A percentile compares a stretch with the other conserved stretches of the same genome.
These are phyloP conservation scores for Euleptes europaea DNA, from an alignment of 2,113 vertebrate genomes.

Conservation along the genomic window DNA sequence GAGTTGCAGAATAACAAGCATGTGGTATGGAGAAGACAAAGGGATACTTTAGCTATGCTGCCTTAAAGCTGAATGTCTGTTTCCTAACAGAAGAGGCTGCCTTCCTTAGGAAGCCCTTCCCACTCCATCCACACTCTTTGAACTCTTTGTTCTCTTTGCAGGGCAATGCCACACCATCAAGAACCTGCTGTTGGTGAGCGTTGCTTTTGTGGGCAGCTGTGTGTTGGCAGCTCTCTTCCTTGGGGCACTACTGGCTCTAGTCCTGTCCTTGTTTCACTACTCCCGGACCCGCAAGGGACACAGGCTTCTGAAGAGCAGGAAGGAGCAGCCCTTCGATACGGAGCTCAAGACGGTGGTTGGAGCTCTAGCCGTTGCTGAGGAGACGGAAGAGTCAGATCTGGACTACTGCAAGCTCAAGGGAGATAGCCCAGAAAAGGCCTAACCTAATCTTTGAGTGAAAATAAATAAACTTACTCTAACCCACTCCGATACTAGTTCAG, in stretches of 20 bases:
- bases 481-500: background rate
- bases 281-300: accelerated
- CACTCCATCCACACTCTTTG: too few relatives aligned
- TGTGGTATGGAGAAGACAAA: too few relatives aligned
- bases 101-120: background rate
- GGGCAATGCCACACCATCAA: accelerated
- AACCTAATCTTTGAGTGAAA: background rate
- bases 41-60: too few relatives aligned
- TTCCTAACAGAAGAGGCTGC: too few relatives aligned
- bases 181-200: constrained; percentile 15
- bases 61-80: too few relatives aligned
- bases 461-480: background rate
- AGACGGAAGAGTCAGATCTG: accelerated
- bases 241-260: constrained; percentile 12
- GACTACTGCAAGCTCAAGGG: background rate
- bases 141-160: accelerated
- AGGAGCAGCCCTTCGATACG: background rate
- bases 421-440: accelerated
- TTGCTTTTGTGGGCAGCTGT: constrained; percentile 34
- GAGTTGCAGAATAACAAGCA: too few relatives aligned
- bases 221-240: accelerated
- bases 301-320: accelerated
- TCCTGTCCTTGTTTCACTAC: accelerated
- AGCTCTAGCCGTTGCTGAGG: background rate
- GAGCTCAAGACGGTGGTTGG: constrained; percentile 44